Evolutionary conservation across 2,113 vertebrate genomes (phyloP), one percentile per base, ranked within the genome.

Genomic region (Leptobrachium ailaonicum): DNA sequence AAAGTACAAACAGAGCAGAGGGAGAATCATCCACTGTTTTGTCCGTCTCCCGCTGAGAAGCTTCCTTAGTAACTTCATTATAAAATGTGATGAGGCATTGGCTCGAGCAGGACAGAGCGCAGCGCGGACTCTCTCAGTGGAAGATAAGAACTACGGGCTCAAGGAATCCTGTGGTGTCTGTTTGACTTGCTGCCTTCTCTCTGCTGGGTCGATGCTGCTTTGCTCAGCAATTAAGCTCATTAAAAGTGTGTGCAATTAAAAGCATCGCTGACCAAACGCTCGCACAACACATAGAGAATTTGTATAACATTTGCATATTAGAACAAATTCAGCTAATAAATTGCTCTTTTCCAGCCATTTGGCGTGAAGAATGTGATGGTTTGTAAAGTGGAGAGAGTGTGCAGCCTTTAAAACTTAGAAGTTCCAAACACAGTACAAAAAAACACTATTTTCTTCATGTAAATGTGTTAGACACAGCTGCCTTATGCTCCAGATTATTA

Each of bases 51-150:
- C 78, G 68, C 78, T 56, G 78, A 68, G 78, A 60, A 56, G 71
- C 78, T 80, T 80, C 71, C 78, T 74, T 80, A 73, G 78, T 73
- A 79, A 80, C 71, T 80, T 80, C 73, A 80, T 80, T 80, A 80
- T 73, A 74, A 80, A 80, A 73, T 67, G 71, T 68, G 78, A 80
- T 67, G 78, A 80, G 78, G 78, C 78, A 80, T 80, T 62, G 58
- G 79, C 79, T 62, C 64, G 20, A n/a, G 20, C 41, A 81, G 71
- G 79, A 81, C 79, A 50, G 71, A 62, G 72, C 64, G 43, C 79
- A 69, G 53, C 50, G 79, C 54, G 71, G 79, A 69, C 79, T 62
- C 66, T 75, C 71, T 75, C 64, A 68, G 62, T 80, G 63, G 71
- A 67, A 70, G 63, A 66, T 80, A 67, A 67, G 78, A 80, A 45